Evolutionary conservation across 2,113 vertebrate genomes (phyloP).

Genomic region (Pithys albifrons): DNA sequence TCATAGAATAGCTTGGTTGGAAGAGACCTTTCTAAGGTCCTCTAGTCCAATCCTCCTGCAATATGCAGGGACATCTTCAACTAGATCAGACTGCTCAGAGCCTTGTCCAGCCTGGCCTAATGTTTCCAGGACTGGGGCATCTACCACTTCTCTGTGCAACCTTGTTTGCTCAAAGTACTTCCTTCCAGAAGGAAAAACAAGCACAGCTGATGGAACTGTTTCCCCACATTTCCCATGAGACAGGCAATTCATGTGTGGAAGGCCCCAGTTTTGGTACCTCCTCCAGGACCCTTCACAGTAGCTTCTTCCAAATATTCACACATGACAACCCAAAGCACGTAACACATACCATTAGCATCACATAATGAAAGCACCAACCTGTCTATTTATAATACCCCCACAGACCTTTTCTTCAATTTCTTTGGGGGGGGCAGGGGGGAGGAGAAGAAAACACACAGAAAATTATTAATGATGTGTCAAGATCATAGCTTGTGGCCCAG

Average conservation of each 20-base stretch:
- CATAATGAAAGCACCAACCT: neutral
- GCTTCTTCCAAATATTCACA: neutral
- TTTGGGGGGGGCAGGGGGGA: rapidly evolving
- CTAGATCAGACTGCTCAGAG: neutral
- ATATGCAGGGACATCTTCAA: neutral
- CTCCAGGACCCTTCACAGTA: neutral
- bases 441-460: neutral
- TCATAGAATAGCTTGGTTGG: neutral
- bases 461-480: neutral
- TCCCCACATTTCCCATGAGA: neutral
- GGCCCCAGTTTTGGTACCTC: neutral
- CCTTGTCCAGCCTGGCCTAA: neutral
- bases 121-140: neutral
- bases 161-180: neutral
- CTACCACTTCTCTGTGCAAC: neutral
- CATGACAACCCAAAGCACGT: rapidly evolving
- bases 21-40: neutral
- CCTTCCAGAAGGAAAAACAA: neutral
- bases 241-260: neutral
- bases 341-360: neutral
- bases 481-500: neutral
- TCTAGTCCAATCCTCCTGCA: neutral
- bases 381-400: neutral
- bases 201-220: neutral
- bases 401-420: neutral